phyloP scores from a whole-genome alignment of 2,888 invertebrate species.

The Drosophila picticornis region DNA sequence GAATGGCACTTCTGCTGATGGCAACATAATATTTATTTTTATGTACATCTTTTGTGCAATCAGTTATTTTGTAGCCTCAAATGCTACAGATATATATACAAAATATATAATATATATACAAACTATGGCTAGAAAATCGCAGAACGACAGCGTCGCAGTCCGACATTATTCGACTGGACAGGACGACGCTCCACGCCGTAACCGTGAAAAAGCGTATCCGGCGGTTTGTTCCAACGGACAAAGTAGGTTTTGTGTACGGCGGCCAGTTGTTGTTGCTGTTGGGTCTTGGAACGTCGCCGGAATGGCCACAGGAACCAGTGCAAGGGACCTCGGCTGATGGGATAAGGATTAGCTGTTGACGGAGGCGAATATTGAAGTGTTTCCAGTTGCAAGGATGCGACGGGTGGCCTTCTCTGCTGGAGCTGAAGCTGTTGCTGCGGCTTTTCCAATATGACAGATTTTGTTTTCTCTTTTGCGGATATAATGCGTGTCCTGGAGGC shows the following conservation, averaged over 20 bases:
- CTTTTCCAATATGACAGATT: constrained; percentile 40
- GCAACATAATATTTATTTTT: neutral
- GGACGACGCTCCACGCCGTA: constrained; percentile 52
- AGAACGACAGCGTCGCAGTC: constrained; percentile 79
- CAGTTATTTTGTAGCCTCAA: neutral
- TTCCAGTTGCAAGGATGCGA: constrained; percentile 40
- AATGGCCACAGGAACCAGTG: constrained; percentile 78
- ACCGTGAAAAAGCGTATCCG: constrained; percentile 70
- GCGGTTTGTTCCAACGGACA: constrained; percentile 82
- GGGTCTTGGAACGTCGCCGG: constrained; percentile 47
- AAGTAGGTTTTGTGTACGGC: constrained; percentile 84
- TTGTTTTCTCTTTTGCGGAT: neutral
- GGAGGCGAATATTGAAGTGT: constrained; percentile 31
- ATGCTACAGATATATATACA: constrained; percentile 23
- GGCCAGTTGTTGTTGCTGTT: constrained; percentile 59
- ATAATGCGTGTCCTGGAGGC: constrained; percentile 56
- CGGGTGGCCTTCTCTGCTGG: neutral
- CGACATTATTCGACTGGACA: constrained; percentile 21
- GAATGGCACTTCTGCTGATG: neutral
- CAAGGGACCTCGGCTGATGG: constrained; percentile 48
- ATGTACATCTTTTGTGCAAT: neutral
- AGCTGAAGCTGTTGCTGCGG: neutral
- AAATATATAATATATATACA: constrained; percentile 44
- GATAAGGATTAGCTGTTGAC: neutral
- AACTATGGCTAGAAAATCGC: constrained; percentile 8